phyloP scores from a whole-genome alignment of 2,113 vertebrate species.

The Sebastes schlegelii region DNA sequence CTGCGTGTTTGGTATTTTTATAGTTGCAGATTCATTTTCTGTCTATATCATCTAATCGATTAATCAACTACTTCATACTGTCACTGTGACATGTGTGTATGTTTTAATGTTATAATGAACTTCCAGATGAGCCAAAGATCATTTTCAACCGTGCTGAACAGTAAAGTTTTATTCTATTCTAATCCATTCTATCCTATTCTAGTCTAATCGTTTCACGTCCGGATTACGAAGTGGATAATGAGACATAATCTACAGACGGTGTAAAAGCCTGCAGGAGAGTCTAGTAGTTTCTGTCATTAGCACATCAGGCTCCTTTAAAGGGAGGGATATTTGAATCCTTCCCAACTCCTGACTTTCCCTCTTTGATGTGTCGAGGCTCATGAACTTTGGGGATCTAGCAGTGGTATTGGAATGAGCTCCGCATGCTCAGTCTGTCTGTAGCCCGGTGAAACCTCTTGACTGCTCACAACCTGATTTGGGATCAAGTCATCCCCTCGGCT shows the following conservation, averaged over 20 bases:
- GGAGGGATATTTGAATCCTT: conserved; percentile 11
- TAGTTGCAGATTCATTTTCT: background rate
- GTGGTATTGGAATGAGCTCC: conserved; percentile 25
- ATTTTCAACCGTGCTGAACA: background rate
- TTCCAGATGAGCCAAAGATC: background rate
- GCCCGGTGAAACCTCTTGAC: conserved; percentile 25
- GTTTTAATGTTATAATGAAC: conserved; percentile 1
- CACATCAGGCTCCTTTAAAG: background rate
- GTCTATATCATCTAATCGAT: background rate
- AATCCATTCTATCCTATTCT: background rate
- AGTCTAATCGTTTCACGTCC: background rate
- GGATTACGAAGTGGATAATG: background rate
- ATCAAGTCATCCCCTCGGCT: conserved; percentile 17
- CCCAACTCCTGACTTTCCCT: conserved; percentile 11
- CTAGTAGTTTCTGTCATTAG: conserved; percentile 6
- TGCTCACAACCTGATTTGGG: conserved; percentile 13
- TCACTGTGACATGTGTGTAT: background rate
- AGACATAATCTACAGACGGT: background rate
- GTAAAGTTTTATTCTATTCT: background rate
- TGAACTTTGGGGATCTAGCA: conserved; percentile 9
- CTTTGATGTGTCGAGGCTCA: conserved; percentile 9
- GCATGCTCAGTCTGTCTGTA: conserved; percentile 4
- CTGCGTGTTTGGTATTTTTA: background rate
- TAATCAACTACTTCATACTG: background rate
- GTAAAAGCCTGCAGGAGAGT: conserved; percentile 1